A percentile compares a stretch with the other conserved stretches of the same genome.
phyloP scores from a whole-genome alignment of 2,113 vertebrate species.

The Sphaerodactylus townsendi region DNA sequence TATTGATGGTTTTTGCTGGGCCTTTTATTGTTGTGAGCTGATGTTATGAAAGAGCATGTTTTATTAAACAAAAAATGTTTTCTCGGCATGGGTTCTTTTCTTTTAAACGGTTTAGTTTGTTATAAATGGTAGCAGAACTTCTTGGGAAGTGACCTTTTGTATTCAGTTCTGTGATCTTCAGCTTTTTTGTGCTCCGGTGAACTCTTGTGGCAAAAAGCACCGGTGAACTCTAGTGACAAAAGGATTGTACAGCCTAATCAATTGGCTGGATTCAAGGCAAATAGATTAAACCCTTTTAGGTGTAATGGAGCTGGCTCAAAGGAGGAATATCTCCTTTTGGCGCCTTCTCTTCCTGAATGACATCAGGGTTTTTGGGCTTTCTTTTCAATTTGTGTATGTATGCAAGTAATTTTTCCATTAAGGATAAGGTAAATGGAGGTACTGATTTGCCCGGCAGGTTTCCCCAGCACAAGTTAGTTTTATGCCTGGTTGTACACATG shows the following conservation, averaged over 20 bases:
- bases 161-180: no score
- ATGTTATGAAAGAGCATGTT: no score
- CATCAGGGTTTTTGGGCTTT: constrained; percentile 16
- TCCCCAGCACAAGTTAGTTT: constrained; percentile 8
- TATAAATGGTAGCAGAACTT: no score
- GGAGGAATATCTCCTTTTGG: not conserved
- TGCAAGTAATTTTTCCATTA: constrained; percentile 32
- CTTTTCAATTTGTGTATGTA: constrained; percentile 30
- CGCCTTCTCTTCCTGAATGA: not conserved
- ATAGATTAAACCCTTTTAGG: not conserved
- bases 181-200: no score
- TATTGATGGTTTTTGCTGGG: no score
- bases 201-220: no score
- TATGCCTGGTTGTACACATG: constrained; percentile 23
- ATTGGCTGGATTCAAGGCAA: constrained; percentile 5
- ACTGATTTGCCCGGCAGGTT: constrained; percentile 23
- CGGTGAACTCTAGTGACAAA: no score
- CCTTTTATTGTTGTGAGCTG: no score
- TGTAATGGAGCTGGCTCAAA: not conserved
- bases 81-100: no score
- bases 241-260: not conserved
- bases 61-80: no score
- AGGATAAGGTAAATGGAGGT: constrained; percentile 17
- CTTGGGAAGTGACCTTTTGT: no score
- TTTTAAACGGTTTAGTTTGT: no score